These are phyloP conservation scores for Progne subis DNA, from an alignment of 2,113 vertebrate species.

Conservation along the genomic window DNA sequence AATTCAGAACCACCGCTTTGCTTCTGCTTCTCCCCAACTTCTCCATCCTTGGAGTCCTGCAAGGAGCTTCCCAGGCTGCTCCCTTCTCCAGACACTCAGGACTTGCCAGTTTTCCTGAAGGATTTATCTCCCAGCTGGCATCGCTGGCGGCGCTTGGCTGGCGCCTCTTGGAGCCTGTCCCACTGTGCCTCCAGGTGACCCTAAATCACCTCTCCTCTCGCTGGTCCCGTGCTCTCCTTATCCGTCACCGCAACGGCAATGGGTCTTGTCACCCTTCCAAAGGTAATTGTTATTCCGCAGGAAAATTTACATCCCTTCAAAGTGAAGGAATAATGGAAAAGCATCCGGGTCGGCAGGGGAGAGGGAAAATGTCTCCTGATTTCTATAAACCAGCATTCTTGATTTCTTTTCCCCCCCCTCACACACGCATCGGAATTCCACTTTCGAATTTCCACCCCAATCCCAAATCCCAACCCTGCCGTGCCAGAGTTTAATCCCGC, in stretches of 20 bases:
- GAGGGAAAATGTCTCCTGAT: not conserved
- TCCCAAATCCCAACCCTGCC: not conserved
- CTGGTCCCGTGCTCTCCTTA: not conserved
- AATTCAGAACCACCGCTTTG: rapidly evolving
- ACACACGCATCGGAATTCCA: not conserved
- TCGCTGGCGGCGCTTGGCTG: not conserved
- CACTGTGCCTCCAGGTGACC: constrained; percentile 19
- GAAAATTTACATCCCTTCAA: constrained; percentile 51
- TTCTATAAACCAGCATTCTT: not conserved
- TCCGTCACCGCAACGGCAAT: not conserved
- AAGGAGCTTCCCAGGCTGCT: not conserved
- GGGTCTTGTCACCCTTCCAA: not conserved
- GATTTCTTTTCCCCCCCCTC: not conserved
- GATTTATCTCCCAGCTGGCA: constrained; percentile 7
- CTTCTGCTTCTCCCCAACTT: rapidly evolving
- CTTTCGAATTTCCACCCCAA: not conserved
- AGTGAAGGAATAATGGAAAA: not conserved
- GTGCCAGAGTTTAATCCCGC: not conserved
- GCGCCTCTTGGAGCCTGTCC: not conserved
- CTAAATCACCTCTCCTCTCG: not conserved
- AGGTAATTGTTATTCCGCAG: not conserved
- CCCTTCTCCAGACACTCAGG: rapidly evolving
- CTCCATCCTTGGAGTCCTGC: not conserved
- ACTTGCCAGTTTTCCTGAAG: not conserved
- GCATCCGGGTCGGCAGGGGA: not conserved